These are phyloP conservation scores for Cyaniris semiargus DNA, from an alignment of 2,888 invertebrate genomes.

Conservation along the genomic window DNA sequence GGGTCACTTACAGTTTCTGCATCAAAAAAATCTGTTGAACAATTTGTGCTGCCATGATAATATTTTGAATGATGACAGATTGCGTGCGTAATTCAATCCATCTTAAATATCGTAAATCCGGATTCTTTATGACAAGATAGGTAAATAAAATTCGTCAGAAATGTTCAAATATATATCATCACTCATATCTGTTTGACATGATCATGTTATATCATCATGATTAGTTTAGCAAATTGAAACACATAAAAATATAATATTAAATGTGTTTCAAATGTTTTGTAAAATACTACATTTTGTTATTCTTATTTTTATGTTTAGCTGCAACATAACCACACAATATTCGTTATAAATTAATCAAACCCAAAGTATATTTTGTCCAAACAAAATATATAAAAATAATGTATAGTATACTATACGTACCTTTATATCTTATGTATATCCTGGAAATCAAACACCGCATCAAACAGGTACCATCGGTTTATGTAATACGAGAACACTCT, in stretches of 20 bases:
- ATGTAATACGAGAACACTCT: neutral
- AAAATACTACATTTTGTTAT: too few species aligned
- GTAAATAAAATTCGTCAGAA: conserved; percentile 11
- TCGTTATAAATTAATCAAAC: too few species aligned
- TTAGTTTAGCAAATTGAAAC: too few species aligned
- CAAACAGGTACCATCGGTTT: neutral
- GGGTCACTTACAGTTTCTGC: neutral
- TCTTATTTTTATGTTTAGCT: too few species aligned
- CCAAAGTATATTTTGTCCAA: too few species aligned
- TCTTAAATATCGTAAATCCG: conserved; percentile 18
- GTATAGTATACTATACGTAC: neutral
- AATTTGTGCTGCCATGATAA: neutral
- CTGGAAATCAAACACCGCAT: neutral
- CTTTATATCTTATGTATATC: neutral
- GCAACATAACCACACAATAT: too few species aligned
- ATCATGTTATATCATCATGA: neutral
- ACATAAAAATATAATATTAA: too few species aligned
- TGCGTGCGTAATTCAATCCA: conserved; percentile 3
- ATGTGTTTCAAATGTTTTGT: too few species aligned
- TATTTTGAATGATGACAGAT: conserved; percentile 9
- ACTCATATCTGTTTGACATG: neutral
- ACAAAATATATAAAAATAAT: neutral
- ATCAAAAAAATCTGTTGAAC: neutral
- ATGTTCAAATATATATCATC: neutral
- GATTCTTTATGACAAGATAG: neutral